These are phyloP conservation scores for Liparis tanakae DNA, from an alignment of 2,797 vertebrate species.

Conservation along the genomic window DNA sequence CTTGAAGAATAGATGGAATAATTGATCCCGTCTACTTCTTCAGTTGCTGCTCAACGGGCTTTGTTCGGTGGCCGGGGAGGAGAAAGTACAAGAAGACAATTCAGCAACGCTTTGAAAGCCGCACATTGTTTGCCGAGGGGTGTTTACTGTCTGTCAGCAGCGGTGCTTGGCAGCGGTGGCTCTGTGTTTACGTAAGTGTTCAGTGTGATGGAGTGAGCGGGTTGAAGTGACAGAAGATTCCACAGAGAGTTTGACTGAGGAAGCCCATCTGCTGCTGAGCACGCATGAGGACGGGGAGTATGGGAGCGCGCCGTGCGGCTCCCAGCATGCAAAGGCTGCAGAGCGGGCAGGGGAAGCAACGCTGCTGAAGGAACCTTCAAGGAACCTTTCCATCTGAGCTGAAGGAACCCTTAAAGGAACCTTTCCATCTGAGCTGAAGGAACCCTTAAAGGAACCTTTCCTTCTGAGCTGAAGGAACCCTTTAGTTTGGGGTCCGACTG, in stretches of 20 bases:
- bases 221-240: constrained; percentile 73
- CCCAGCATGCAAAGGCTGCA: background rate
- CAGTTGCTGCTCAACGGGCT: constrained; percentile 26
- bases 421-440: background rate
- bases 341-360: constrained; percentile 5
- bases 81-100: constrained; percentile 74
- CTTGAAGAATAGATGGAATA: constrained; percentile 40
- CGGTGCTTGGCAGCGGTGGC: constrained; percentile 77
- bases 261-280: constrained; percentile 71
- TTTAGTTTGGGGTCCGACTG: constrained; percentile 6
- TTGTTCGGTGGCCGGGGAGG: constrained; percentile 30
- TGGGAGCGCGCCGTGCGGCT: constrained; percentile 41
- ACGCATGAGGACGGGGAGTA: constrained; percentile 39
- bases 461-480: background rate
- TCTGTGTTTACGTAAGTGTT: constrained; percentile 76
- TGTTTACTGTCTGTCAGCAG: constrained; percentile 78
- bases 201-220: constrained; percentile 65
- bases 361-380: background rate
- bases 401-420: background rate
- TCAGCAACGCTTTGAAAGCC: constrained; percentile 69
- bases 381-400: background rate
- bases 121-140: constrained; percentile 71
- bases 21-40: constrained; percentile 52
- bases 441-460: background rate
- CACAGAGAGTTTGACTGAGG: constrained; percentile 61